These are phyloP conservation scores for Emydocephalus ijimae DNA, from an alignment of 2,113 vertebrate species.

Conservation along the genomic window DNA sequence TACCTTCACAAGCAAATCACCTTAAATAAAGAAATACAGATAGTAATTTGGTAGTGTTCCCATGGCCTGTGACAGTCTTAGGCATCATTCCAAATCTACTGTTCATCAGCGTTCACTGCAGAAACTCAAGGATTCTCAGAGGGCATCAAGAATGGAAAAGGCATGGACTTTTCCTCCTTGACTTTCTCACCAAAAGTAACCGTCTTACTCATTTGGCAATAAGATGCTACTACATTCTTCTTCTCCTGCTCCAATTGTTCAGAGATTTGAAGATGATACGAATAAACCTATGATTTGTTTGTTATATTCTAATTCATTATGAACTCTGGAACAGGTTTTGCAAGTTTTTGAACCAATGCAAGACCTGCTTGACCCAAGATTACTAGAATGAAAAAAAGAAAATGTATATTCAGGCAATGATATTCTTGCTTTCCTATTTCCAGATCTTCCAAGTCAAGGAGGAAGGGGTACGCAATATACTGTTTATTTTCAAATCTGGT, in stretches of 20 bases:
- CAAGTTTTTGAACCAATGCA: neutral
- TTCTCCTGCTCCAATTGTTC: neutral
- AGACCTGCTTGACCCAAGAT: neutral
- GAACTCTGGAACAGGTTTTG: neutral
- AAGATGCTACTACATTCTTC: neutral
- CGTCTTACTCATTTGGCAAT: neutral
- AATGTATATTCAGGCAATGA: neutral
- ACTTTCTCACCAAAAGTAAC: neutral
- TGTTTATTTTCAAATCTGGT: neutral
- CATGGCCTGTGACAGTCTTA: neutral
- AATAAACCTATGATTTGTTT: neutral
- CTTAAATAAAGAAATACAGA: conserved; percentile 35
- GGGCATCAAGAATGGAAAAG: neutral
- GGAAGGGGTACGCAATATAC: neutral
- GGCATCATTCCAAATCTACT: conserved; percentile 33
- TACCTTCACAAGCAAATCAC: conserved; percentile 41
- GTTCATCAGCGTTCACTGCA: conserved; percentile 28
- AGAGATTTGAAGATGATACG: neutral
- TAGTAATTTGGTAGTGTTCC: conserved; percentile 23
- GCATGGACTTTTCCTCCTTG: neutral
- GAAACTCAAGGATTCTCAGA: conserved; percentile 10
- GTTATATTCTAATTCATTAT: neutral
- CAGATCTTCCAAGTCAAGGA: neutral
- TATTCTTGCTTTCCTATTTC: neutral
- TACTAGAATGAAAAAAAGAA: neutral